Percentiles rank a stretch among this genome's conserved stretches.
Conservation (phyloP, 2,888 invertebrate genomes). For the Didymodactylos carnosus region DNA sequence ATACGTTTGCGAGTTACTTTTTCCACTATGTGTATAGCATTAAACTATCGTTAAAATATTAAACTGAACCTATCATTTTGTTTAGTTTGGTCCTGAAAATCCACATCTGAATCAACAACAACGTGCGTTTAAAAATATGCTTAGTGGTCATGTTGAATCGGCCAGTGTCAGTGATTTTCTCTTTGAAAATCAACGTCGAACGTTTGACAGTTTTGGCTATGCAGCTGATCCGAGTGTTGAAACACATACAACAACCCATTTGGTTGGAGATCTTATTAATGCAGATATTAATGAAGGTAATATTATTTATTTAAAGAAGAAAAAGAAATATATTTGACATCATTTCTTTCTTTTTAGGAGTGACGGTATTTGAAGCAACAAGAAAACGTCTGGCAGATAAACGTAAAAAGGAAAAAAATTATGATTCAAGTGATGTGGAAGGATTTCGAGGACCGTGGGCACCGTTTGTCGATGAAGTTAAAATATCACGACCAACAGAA, state of each 20-base stretch:
- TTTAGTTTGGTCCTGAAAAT: constrained; percentile 4
- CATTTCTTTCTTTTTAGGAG: too few species aligned
- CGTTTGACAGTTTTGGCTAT: constrained; percentile 65
- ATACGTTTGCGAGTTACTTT: too few species aligned
- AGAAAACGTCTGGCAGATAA: constrained; percentile 39
- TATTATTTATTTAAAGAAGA: too few species aligned
- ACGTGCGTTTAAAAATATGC: background rate
- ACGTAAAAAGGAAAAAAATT: constrained; percentile 61
- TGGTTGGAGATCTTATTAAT: constrained; percentile 46
- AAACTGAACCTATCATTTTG: background rate
- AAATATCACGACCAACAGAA: constrained; percentile 67
- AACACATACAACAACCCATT: constrained; percentile 25
- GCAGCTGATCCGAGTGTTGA: constrained; percentile 10
- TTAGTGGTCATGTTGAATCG: constrained; percentile 79
- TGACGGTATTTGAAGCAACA: constrained; percentile 65
- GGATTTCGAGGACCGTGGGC: constrained; percentile 97
- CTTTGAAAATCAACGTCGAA: constrained; percentile 82
- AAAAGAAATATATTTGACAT: too few species aligned
- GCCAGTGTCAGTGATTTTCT: constrained; percentile 88
- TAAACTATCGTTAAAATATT: background rate
- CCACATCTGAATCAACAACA: constrained; percentile 6
- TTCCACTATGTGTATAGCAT: too few species aligned
- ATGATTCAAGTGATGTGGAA: constrained; percentile 68
- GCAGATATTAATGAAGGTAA: constrained; percentile 52
- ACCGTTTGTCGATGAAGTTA: constrained; percentile 67